Evolutionary conservation across 2,888 invertebrate species (phyloP).

Genomic region (Apamea anceps): DNA sequence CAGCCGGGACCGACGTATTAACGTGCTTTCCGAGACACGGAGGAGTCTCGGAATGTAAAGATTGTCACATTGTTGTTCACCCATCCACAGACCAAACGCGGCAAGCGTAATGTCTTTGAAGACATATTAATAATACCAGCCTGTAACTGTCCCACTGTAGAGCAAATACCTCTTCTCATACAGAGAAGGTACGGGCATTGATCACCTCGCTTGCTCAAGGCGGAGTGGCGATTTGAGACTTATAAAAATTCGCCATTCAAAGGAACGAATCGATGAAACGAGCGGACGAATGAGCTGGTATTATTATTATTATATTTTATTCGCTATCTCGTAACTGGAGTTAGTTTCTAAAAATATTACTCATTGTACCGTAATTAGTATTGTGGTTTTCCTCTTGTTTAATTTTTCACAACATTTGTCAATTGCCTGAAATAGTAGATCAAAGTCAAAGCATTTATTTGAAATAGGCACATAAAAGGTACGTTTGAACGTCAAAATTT

Average conservation of each 20-base stretch:
- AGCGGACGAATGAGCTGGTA: no score
- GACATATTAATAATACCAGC: background rate
- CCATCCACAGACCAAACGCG: no score
- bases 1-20: no score
- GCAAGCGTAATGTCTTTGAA: background rate
- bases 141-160: background rate
- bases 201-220: background rate
- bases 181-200: background rate
- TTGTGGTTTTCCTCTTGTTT: constrained; percentile 19
- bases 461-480: no score
- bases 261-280: no score
- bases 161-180: background rate
- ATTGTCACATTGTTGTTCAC: no score
- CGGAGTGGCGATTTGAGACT: background rate
- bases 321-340: background rate
- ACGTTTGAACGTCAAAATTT: no score
- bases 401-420: constrained; percentile 14
- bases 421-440: background rate
- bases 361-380: background rate
- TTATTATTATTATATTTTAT: background rate
- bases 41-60: no score
- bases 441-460: no score
- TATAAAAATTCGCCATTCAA: background rate
- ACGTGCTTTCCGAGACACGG: no score
- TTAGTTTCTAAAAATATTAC: background rate